Evolutionary conservation across 2,888 invertebrate genomes (phyloP), one percentile per base, ranked within the genome.

Genomic region (Nemotelus pantherinus): DNA sequence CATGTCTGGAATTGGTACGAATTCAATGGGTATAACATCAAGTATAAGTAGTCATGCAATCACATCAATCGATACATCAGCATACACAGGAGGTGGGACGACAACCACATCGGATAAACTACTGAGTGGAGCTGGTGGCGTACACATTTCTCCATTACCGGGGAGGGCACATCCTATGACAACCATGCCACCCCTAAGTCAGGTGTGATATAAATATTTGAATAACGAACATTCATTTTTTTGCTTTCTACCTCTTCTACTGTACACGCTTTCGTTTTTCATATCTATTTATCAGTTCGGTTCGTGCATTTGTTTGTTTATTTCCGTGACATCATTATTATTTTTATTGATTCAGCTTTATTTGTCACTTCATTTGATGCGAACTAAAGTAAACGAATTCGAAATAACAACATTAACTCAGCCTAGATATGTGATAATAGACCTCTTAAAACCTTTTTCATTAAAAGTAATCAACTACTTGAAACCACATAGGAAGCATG

Each of bases 1-100:
- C 55, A 64, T 76, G 79, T 78, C 80, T 53, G 79, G 80, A 71
- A 79, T 80, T 68, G 79, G 80, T 78, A 77, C 72, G 82, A 86
- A 85, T 80, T 84, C 86, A 80, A 83, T 85, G 79, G 84, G 86
- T 81, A 89, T 92, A 85, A 90, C 92, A 83, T 89, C 91, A 80
- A 92, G 92, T 84, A 91, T 92, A 80, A 92, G 92, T 82, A 92
- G 91, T 83, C 92, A 92, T 88, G 92, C 91, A 79, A 87, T 92
- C 81, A 86, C 86, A 81, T 83, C 85, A 77, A 90, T 92, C 82
- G 92, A 92, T 81, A 81, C 84, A 78, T 82, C 85, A 63, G 83
- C 83, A 79, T 81, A 81, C 74, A 79, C 83, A 87, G 88, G 82
- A 86, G 57, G 57, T 9, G 63, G 48, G 0, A 41, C 53, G 7